Conservation (phyloP, 2,888 invertebrate species). For the Bugula neritina region DNA sequence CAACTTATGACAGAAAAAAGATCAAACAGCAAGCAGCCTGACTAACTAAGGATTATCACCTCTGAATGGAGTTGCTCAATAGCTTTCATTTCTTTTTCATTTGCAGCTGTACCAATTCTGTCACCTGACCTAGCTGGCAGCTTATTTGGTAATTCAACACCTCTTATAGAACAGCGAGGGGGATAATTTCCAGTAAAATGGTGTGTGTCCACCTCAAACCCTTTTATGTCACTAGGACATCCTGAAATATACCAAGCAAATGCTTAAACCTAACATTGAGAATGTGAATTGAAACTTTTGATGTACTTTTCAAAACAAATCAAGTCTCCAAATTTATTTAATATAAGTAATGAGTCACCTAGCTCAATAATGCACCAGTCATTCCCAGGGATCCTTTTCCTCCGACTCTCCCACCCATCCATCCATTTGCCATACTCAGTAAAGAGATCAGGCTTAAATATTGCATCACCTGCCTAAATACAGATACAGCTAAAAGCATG, state of each 20-base stretch:
- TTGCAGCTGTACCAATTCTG: constrained; percentile 33
- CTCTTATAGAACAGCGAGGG: constrained; percentile 37
- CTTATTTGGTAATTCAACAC: constrained; percentile 33
- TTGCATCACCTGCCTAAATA: constrained; percentile 28
- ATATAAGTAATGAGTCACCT: no score
- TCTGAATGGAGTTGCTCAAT: constrained; percentile 34
- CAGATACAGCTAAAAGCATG: neutral
- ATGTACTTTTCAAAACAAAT: no score
- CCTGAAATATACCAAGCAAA: no score
- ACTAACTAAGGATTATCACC: no score
- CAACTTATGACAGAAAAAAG: no score
- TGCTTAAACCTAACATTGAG: no score
- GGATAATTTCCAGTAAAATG: constrained; percentile 41
- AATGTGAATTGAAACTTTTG: no score
- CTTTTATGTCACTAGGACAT: constrained; percentile 37
- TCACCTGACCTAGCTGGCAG: constrained; percentile 23
- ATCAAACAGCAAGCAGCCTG: no score
- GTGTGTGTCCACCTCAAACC: constrained; percentile 40
- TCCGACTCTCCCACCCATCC: constrained; percentile 44
- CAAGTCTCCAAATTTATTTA: no score
- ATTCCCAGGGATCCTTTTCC: constrained; percentile 38
- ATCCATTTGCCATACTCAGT: constrained; percentile 44
- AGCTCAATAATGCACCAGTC: constrained; percentile 43
- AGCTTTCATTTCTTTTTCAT: constrained; percentile 30
- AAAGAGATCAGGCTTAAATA: constrained; percentile 36